A percentile compares a stretch with the other conserved stretches of the same genome.
Evolutionary conservation across 2,888 invertebrate species (phyloP).

Genomic region (Dynastes hyllus): DNA sequence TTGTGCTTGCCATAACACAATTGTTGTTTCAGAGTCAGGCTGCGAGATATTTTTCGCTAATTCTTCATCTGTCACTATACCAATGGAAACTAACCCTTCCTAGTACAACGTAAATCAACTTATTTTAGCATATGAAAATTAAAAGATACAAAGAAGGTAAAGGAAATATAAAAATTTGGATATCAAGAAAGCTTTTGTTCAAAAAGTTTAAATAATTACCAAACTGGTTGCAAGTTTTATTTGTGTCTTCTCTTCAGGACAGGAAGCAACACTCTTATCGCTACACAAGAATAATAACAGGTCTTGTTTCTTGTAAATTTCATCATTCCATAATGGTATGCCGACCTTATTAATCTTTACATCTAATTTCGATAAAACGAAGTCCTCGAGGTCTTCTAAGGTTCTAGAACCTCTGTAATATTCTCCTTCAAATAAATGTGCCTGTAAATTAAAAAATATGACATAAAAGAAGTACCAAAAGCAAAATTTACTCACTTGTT

Average conservation of each 20-base stretch:
- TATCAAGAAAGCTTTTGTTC: too few relatives aligned
- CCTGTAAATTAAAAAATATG: conserved; percentile 66
- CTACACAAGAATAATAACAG: conserved; percentile 77
- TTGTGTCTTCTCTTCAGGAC: conserved; percentile 74
- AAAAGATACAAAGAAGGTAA: too few relatives aligned
- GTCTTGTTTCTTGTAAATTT: conserved; percentile 63
- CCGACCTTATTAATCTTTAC: conserved; percentile 69
- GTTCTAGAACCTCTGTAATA: conserved; percentile 77
- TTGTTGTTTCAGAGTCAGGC: conserved; percentile 61
- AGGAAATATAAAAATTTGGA: too few relatives aligned
- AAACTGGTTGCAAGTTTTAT: conserved; percentile 83
- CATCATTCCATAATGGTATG: conserved; percentile 67
- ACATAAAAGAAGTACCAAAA: neutral
- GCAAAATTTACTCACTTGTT: conserved; percentile 61
- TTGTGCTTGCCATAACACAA: conserved; percentile 66
- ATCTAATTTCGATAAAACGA: conserved; percentile 76
- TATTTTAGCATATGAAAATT: too few relatives aligned
- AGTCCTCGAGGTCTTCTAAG: conserved; percentile 76
- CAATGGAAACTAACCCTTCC: conserved; percentile 73
- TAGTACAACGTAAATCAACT: conserved; percentile 55
- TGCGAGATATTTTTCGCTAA: conserved; percentile 72
- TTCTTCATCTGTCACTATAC: conserved; percentile 70
- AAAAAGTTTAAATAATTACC: conserved; percentile 70
- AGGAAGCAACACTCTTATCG: conserved; percentile 72
- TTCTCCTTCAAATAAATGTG: conserved; percentile 74